phyloP scores from a whole-genome alignment of 1,140 invertebrate species.

The Leptopilina clavipes region DNA sequence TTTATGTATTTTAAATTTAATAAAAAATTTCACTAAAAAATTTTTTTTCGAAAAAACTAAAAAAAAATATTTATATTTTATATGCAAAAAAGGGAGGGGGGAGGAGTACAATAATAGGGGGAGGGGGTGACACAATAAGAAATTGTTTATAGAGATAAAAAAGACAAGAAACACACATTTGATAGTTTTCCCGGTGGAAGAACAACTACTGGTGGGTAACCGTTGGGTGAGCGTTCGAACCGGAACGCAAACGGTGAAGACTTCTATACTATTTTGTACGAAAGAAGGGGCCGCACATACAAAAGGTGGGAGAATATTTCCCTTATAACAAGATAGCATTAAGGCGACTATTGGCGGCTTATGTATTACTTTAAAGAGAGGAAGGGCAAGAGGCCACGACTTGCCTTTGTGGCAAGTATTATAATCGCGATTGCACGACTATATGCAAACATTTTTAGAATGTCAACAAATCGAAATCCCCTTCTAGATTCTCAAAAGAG shows the following conservation, averaged over 20 bases:
- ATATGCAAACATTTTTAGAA: not conserved
- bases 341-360: constrained; percentile 30
- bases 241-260: constrained; percentile 28
- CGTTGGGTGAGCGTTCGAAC: not conserved
- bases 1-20: too few species aligned
- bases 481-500: not conserved
- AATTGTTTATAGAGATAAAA: not conserved
- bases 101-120: too few species aligned
- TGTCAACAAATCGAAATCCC: not conserved
- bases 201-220: constrained; percentile 12
- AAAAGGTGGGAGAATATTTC: constrained; percentile 29
- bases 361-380: not conserved
- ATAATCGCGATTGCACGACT: not conserved
- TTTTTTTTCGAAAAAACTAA: too few species aligned
- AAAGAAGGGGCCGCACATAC: constrained; percentile 4
- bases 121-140: not conserved
- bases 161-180: not conserved
- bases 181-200: constrained; percentile 23
- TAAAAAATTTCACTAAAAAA: too few species aligned
- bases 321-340: constrained; percentile 18
- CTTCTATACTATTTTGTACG: not conserved
- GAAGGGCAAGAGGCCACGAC: constrained; percentile 26
- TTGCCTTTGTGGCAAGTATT: not conserved
- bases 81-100: too few species aligned
- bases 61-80: too few species aligned